Base-by-base conservation (phyloP, 2,797 vertebrate genomes). In the Esox masquinongy region DNA sequence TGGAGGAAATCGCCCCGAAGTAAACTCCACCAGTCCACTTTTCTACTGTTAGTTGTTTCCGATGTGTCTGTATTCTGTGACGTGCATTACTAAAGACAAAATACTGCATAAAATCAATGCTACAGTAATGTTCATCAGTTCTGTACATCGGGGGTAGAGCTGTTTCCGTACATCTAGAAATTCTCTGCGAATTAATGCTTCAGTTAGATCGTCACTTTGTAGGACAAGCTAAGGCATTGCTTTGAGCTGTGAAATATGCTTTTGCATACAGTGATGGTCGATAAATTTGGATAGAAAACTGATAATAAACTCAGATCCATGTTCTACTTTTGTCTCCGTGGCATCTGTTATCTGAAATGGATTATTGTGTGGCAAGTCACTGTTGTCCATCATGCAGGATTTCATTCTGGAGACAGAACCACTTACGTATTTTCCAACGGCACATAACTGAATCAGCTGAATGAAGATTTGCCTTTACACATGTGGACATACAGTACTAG, bases 1-100 rank as follows among this genome's bases (percentile, higher is more conserved):
- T 97, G 78, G 96, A 97, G 77, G 95, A 95, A 36, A 72, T 86
- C 6, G 82, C 85, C 50, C 72, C 83, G 64, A 92, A 92, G 83
- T 94, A 85, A 92, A 81, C 66, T 15, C 3, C 56, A 39, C 43
- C 51, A 70, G 84, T 8, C 64, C 34, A 17, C 72, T 72, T 83
- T 84, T 87, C 72, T 77, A 76, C 53, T n/a, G 66, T 81, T n/a
- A 4, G 53, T 34, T 17, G 66, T 81, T 72, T 69, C 68, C 84
- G 77, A 39, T 86, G 26, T 74, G 59, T 74, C 76, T 63, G 36
- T 73, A 43, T 24, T 70, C 61, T 50, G 12, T 47, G 73, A 36
- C 76, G 77, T 67, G 43, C 19, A 68, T 36, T 12, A 11, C 24
- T 53, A 26, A 31, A 17, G 14, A 19, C 17, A 7, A 92, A 86